Percentiles rank a stretch among this genome's conserved stretches.
Conservation (phyloP, 2,797 vertebrate species). For the Sardinella longiceps region DNA sequence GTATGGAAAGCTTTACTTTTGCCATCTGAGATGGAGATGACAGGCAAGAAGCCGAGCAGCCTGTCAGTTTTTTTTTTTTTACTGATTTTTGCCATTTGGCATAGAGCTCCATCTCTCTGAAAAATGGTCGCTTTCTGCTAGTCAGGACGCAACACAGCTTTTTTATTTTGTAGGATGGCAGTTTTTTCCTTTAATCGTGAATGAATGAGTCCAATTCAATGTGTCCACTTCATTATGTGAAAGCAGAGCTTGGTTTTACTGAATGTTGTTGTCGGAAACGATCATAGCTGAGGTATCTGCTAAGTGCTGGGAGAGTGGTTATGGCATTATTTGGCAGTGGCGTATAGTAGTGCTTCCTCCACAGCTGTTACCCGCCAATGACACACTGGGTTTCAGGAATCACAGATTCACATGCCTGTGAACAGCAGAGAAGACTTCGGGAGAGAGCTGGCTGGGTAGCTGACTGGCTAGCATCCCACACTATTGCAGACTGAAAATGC, state of each 20-base stretch:
- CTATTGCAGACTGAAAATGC: conserved; percentile 28
- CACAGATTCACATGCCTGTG: conserved; percentile 1
- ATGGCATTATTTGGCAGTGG: not conserved
- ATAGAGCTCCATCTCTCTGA: too few species aligned
- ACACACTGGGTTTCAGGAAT: not conserved
- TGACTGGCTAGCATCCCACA: not conserved
- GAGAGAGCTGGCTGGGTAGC: not conserved
- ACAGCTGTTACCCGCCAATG: conserved; percentile 14
- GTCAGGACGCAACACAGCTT: too few species aligned
- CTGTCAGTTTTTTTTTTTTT: too few species aligned
- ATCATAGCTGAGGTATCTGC: not conserved
- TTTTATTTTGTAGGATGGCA: not conserved
- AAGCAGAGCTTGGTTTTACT: not conserved
- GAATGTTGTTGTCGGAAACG: not conserved
- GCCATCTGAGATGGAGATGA: too few species aligned
- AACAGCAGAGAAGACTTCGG: not conserved
- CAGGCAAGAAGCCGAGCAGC: too few species aligned
- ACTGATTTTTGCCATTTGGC: too few species aligned
- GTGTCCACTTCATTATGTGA: not conserved
- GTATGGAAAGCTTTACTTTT: too few species aligned
- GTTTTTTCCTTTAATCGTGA: not conserved
- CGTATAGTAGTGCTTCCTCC: not conserved
- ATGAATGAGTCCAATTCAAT: not conserved
- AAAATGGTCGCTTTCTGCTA: too few species aligned
- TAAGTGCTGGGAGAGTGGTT: not conserved